A percentile compares a stretch with the other conserved stretches of the same genome.
Evolutionary conservation across 64 coral and sea anemone genomes (phyloP).

Genomic region (Exaiptasia diaphana): DNA sequence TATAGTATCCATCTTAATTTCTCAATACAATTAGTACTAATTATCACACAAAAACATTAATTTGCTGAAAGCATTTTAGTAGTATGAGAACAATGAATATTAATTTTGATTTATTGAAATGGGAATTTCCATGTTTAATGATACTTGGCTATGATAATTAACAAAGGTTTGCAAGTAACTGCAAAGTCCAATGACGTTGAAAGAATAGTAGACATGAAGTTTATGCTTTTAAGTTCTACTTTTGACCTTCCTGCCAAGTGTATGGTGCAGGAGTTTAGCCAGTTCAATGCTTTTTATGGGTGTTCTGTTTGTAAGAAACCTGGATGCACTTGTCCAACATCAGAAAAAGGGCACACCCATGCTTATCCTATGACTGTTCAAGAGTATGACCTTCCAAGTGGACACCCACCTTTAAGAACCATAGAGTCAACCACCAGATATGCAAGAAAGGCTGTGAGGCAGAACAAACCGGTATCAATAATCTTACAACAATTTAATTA

Average conservation of each 20-base stretch:
- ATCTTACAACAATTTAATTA: neutral
- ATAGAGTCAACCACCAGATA: slow-evolving; percentile 1
- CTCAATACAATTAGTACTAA: too few species aligned
- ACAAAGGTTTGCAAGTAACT: neutral
- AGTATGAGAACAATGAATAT: too few species aligned
- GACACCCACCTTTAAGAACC: slow-evolving; percentile 22
- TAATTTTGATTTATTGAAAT: too few species aligned
- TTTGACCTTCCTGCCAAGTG: slow-evolving; percentile 41
- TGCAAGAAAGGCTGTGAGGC: slow-evolving; percentile 26
- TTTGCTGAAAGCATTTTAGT: too few species aligned
- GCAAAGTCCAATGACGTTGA: neutral
- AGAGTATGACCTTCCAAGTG: neutral
- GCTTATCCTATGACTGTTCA: slow-evolving; percentile 31
- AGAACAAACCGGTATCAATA: neutral
- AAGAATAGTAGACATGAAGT: neutral
- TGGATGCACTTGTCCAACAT: slow-evolving; percentile 3
- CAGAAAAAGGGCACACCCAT: slow-evolving; percentile 14
- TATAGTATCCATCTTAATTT: too few species aligned
- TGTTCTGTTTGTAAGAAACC: slow-evolving; percentile 35
- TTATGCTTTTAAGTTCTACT: slow-evolving; percentile 1
- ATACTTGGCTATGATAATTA: too few species aligned
- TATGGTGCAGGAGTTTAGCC: slow-evolving; percentile 8
- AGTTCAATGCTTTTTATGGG: slow-evolving; percentile 45
- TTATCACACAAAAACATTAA: too few species aligned
- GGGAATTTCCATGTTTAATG: too few species aligned